Evolutionary conservation across 2,113 vertebrate species (phyloP).

Genomic region (Rhipidura dahli): DNA sequence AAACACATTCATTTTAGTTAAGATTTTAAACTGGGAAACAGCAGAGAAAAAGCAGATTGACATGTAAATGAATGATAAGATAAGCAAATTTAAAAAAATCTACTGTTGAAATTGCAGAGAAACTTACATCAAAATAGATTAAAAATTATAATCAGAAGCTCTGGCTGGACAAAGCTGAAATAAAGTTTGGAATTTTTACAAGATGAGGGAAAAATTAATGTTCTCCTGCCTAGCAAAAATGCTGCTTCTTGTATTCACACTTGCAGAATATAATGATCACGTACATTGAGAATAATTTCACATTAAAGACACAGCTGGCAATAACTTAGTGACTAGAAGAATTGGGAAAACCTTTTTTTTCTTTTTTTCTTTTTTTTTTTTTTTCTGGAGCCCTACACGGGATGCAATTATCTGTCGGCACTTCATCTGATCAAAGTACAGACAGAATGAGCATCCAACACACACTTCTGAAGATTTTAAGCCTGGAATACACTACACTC

Average conservation of each 20-base stretch:
- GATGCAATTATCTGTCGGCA: background rate
- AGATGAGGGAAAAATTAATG: background rate
- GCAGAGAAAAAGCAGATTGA: background rate
- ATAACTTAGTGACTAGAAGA: background rate
- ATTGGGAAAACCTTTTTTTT: background rate
- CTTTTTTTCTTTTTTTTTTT: too few relatives aligned
- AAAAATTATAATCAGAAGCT: background rate
- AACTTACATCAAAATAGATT: background rate
- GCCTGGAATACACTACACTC: background rate
- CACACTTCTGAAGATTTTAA: background rate
- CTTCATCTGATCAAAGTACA: background rate
- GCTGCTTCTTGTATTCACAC: background rate
- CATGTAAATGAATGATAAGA: background rate
- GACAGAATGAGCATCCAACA: background rate
- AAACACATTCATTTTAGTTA: slow-evolving; percentile 37
- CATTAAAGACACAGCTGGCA: background rate
- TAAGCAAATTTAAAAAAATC: background rate
- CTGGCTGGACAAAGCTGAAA: background rate
- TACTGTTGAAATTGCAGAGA: background rate
- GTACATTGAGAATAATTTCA: background rate
- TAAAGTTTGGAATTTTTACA: background rate
- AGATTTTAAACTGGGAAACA: slow-evolving; percentile 24
- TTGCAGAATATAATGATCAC: background rate
- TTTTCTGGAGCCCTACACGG: background rate
- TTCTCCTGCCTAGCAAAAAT: background rate